Conservation (phyloP, 1,140 invertebrate species). For the Onthophagus taurus region DNA sequence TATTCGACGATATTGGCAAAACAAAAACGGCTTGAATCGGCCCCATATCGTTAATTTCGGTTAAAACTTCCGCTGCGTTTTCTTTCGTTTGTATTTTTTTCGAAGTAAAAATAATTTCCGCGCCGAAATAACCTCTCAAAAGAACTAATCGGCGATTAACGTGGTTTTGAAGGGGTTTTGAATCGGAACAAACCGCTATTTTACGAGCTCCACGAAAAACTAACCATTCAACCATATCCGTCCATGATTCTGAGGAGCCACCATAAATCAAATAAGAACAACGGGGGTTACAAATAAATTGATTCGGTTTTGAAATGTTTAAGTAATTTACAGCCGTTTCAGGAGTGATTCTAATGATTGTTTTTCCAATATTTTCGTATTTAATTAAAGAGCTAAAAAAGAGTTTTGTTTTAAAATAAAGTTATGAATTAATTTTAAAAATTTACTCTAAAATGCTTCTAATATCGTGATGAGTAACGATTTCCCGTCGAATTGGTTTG, state of each 20-base stretch:
- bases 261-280: constrained; percentile 40
- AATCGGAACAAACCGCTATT: constrained; percentile 44
- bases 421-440: constrained; percentile 1
- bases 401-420: neutral
- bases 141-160: constrained; percentile 26
- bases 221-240: constrained; percentile 82
- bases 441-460: constrained; percentile 24
- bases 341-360: constrained; percentile 26
- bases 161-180: constrained; percentile 23
- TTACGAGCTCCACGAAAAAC: constrained; percentile 68
- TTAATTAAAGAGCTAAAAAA: constrained; percentile 15
- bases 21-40: constrained; percentile 29
- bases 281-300: constrained; percentile 32
- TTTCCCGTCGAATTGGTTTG: constrained; percentile 25
- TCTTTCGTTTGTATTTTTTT: constrained; percentile 27
- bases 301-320: constrained; percentile 28
- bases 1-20: constrained; percentile 22
- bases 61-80: constrained; percentile 27
- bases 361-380: constrained; percentile 29
- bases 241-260: constrained; percentile 78
- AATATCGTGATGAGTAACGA: constrained; percentile 27
- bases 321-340: constrained; percentile 27
- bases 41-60: constrained; percentile 26
- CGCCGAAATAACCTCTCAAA: constrained; percentile 23
- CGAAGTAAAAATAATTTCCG: constrained; percentile 24